These are phyloP conservation scores for Caenorhabditis doughertyi DNA, from an alignment of 2,888 invertebrate species.

Conservation along the genomic window DNA sequence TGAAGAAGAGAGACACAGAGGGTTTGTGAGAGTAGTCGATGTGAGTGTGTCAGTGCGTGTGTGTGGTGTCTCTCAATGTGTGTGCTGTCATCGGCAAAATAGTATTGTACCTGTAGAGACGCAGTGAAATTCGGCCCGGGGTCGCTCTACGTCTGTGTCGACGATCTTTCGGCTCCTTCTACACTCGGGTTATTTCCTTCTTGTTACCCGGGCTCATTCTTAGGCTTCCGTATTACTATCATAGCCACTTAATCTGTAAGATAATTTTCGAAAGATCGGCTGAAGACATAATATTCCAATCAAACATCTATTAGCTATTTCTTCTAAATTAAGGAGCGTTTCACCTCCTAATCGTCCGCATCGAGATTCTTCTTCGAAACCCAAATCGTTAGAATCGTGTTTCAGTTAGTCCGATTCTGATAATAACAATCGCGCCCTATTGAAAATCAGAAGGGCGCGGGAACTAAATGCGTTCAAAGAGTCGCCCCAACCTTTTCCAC, in stretches of 20 bases:
- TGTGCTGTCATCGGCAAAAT: conserved; percentile 33
- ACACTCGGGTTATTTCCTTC: conserved; percentile 50
- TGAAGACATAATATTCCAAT: too few relatives aligned
- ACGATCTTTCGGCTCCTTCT: conserved; percentile 63
- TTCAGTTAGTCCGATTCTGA: conserved; percentile 1
- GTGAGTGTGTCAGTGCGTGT: conserved; percentile 51
- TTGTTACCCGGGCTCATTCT: conserved; percentile 32
- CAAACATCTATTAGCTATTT: too few relatives aligned
- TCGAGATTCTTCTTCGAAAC: too few relatives aligned
- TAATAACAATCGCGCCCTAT: conserved; percentile 2
- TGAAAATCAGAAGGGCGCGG: conserved; percentile 2
- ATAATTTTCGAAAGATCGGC: too few relatives aligned
- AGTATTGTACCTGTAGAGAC: conserved; percentile 52
- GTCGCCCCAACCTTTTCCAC: neutral
- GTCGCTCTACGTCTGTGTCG: conserved; percentile 60
- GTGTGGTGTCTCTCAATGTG: conserved; percentile 55
- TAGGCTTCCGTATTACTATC: conserved; percentile 5
- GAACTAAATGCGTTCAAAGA: neutral
- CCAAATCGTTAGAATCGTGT: too few relatives aligned
- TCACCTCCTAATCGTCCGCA: too few relatives aligned
- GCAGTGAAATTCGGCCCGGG: conserved; percentile 52
- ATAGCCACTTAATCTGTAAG: too few relatives aligned
- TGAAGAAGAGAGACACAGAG: conserved; percentile 58
- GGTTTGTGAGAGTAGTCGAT: conserved; percentile 56
- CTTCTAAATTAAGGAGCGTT: too few relatives aligned